Conservation (phyloP, 2,113 vertebrate genomes). For the Melanocharis versteri region DNA sequence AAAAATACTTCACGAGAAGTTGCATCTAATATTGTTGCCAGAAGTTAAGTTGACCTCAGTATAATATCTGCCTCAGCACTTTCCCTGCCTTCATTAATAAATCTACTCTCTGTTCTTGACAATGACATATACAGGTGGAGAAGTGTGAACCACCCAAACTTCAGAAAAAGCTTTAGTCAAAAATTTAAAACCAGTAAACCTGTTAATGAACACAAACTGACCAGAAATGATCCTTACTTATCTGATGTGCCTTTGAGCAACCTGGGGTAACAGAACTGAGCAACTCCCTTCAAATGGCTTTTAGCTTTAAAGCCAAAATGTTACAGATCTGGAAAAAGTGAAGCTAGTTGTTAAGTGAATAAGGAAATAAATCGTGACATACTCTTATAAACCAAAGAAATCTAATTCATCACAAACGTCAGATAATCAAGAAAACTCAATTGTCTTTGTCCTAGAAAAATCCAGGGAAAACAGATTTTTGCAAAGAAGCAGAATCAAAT, state of each 20-base stretch:
- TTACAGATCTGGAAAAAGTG: not conserved
- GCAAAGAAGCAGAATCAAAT: not conserved
- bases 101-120: not conserved
- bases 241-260: not conserved
- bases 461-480: not conserved
- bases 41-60: not conserved
- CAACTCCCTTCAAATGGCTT: not conserved
- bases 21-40: not conserved
- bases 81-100: not conserved
- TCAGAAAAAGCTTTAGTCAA: not conserved
- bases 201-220: not conserved
- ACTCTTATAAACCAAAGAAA: not conserved
- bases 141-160: not conserved
- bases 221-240: not conserved
- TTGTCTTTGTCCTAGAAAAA: not conserved
- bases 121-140: not conserved
- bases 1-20: not conserved
- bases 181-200: not conserved
- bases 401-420: not conserved
- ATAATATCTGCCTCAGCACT: not conserved
- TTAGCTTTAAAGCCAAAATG: not conserved
- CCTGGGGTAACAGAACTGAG: not conserved
- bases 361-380: not conserved
- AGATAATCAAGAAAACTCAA: not conserved
- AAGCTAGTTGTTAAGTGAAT: not conserved